phyloP scores from a whole-genome alignment of 2,888 invertebrate genomes.

The Lithodes maja region DNA sequence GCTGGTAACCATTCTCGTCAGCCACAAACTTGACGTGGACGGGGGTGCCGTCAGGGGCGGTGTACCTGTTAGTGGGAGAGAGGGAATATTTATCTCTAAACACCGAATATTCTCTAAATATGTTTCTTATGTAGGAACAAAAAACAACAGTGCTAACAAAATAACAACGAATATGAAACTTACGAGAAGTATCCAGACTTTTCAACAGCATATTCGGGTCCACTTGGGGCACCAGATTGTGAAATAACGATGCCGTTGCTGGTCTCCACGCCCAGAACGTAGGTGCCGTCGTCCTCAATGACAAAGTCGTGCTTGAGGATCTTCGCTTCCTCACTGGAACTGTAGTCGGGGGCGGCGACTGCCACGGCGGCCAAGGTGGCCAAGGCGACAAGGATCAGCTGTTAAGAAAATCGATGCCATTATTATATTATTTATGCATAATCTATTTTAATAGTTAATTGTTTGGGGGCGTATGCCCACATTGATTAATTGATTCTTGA shows the following conservation, averaged over 20 bases:
- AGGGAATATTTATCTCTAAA: too few species aligned
- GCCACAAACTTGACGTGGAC: constrained; percentile 49
- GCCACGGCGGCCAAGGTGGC: constrained; percentile 46
- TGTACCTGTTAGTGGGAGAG: constrained; percentile 30
- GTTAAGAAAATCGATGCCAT: not conserved
- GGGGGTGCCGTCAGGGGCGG: constrained; percentile 49
- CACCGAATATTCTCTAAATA: too few species aligned
- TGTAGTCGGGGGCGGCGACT: constrained; percentile 47
- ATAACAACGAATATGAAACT: not conserved
- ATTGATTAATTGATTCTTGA: too few species aligned
- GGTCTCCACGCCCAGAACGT: constrained; percentile 33
- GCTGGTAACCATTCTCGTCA: constrained; percentile 57
- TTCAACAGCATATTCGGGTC: constrained; percentile 20
- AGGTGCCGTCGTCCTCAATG: constrained; percentile 29
- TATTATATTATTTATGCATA: too few species aligned
- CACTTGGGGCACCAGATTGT: constrained; percentile 15
- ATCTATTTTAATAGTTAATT: too few species aligned
- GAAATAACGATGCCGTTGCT: constrained; percentile 34
- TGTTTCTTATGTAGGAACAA: not conserved
- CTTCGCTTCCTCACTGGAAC: constrained; percentile 35
- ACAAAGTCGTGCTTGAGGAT: constrained; percentile 41
- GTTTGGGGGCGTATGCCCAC: too few species aligned
- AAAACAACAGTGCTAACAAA: too few species aligned
- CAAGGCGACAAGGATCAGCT: constrained; percentile 48
- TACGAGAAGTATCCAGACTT: constrained; percentile 12